Percentiles rank a stretch among this genome's conserved stretches.
Evolutionary conservation across 2,888 invertebrate genomes (phyloP).

Genomic region (Troides aeacus): DNA sequence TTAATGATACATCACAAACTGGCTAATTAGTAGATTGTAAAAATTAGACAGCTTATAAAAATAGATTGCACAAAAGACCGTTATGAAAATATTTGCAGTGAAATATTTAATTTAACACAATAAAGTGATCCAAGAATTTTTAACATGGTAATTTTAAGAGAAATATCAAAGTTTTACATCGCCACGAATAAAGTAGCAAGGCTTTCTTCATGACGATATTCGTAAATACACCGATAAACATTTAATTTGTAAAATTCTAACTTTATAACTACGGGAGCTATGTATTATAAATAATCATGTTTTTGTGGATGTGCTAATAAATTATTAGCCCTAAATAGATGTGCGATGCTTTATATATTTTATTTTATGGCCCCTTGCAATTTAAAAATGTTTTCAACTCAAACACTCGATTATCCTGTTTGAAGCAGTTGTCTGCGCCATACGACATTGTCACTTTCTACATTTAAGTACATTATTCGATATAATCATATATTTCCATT

Average conservation of each 20-base stretch:
- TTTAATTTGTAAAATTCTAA: constrained; percentile 27
- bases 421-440: constrained; percentile 49
- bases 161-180: constrained; percentile 19
- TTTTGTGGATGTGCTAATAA: constrained; percentile 22
- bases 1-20: constrained; percentile 42
- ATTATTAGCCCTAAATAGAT: constrained; percentile 30
- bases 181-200: constrained; percentile 6
- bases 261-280: constrained; percentile 25
- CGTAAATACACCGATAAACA: constrained; percentile 16
- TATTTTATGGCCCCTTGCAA: constrained; percentile 70
- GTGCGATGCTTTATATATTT: constrained; percentile 42
- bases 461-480: constrained; percentile 65
- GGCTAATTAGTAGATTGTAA: constrained; percentile 45
- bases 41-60: constrained; percentile 69
- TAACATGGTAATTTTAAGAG: constrained; percentile 21
- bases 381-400: constrained; percentile 49
- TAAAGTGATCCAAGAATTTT: constrained; percentile 24
- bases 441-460: constrained; percentile 42
- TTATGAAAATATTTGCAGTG: constrained; percentile 66
- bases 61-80: constrained; percentile 73
- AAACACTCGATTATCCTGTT: constrained; percentile 50
- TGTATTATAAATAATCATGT: constrained; percentile 3
- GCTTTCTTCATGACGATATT: constrained; percentile 12
- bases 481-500: constrained; percentile 47
- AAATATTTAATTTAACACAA: constrained; percentile 43